These are phyloP conservation scores for Tympanuchus pallidicinctus DNA, from an alignment of 2,113 vertebrate species.

Conservation along the genomic window DNA sequence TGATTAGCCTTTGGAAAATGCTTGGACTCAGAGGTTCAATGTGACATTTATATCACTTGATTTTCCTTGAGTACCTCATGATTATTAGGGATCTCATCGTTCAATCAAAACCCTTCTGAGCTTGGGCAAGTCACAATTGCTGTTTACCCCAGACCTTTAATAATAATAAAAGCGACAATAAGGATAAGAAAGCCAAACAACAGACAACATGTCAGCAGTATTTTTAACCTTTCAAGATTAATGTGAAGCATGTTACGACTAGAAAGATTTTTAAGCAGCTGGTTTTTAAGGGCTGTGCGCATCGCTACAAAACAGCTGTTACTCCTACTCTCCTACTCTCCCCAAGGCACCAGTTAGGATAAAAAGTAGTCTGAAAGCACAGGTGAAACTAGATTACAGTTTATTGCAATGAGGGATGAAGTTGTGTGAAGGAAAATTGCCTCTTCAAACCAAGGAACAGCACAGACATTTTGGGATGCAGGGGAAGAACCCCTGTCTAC, in stretches of 20 bases:
- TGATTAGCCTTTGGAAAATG: neutral
- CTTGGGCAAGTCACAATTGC: neutral
- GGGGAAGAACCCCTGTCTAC: fast-evolving
- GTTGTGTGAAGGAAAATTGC: neutral
- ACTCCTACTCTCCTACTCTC: neutral
- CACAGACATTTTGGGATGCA: neutral
- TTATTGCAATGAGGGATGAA: neutral
- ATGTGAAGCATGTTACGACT: fast-evolving
- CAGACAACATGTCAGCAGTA: neutral
- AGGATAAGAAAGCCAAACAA: neutral
- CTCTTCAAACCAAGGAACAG: neutral
- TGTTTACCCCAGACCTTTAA: neutral
- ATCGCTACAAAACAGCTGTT: fast-evolving
- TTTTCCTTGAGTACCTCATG: neutral
- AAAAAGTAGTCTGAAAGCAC: neutral
- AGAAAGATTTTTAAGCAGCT: neutral
- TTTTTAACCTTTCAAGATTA: neutral
- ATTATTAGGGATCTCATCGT: neutral
- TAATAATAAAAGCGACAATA: neutral
- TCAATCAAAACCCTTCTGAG: neutral
- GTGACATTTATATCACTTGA: neutral
- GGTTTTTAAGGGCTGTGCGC: neutral
- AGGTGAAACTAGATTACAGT: neutral
- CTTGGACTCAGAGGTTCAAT: neutral
- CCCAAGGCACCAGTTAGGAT: neutral